Conservation (phyloP, 2,888 invertebrate genomes). For the Phengaris alcon region DNA sequence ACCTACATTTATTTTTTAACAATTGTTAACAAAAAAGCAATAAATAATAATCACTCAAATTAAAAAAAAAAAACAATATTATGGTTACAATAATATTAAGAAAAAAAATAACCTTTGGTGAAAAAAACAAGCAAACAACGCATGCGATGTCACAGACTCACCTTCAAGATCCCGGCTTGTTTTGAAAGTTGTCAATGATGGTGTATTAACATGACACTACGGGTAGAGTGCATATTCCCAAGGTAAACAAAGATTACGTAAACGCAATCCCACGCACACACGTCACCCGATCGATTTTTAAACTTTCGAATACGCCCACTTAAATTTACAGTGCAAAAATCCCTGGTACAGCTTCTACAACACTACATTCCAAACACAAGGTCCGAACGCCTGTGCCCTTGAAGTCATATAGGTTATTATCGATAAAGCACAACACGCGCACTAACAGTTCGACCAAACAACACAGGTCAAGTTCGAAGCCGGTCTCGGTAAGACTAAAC, state of each 20-base stretch:
- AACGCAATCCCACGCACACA: constrained; percentile 78
- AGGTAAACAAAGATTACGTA: constrained; percentile 80
- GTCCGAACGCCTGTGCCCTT: constrained; percentile 63
- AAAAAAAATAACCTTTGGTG: background rate
- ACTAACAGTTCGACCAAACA: constrained; percentile 74
- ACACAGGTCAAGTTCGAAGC: constrained; percentile 71
- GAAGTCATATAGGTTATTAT: constrained; percentile 78
- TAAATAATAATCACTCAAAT: too few species aligned
- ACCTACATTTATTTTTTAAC: too few species aligned
- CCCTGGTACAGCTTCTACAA: constrained; percentile 54
- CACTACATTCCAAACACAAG: constrained; percentile 64
- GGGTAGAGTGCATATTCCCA: constrained; percentile 70
- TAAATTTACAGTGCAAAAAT: constrained; percentile 60
- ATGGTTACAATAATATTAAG: too few species aligned
- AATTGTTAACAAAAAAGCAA: background rate
- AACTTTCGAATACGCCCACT: constrained; percentile 79
- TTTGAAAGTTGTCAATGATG: constrained; percentile 43
- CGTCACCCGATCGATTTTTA: constrained; percentile 77
- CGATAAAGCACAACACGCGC: constrained; percentile 78
- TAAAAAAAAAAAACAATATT: too few species aligned
- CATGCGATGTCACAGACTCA: constrained; percentile 37
- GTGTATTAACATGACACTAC: constrained; percentile 47
- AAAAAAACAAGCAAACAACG: constrained; percentile 19
- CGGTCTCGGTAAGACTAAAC: constrained; percentile 54
- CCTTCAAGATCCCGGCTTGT: constrained; percentile 38